Base-by-base conservation (phyloP, 35 echinoderm and acorn worm genomes). In the Chiridota heheva region DNA sequence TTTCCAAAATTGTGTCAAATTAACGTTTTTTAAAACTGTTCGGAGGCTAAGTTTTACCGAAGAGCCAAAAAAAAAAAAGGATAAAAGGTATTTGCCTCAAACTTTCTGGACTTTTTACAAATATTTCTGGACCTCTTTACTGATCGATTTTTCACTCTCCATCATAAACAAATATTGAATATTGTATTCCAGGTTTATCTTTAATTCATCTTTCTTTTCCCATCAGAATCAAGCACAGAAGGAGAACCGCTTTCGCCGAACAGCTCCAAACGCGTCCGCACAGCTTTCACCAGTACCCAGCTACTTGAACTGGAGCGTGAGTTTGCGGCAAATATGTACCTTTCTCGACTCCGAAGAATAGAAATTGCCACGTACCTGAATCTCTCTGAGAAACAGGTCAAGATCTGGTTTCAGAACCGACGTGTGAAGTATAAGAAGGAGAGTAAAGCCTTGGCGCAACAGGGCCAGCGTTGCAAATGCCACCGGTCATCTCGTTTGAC, bases 381-480 rank as follows among this genome's bases (percentile, higher is more conserved):
- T 48, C 81, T 98, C 5, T 91, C 89, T 0, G 95, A 98, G 81
- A 98, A 98, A 77, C 95, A 98, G 72, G 95, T 98, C 30, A 98
- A 98, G 65, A 98, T 98, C 44, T 98, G 95, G 95, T 98, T 98
- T 75, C 95, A 98, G 85, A 98, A 98, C 67, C 80, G 95, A 12
- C 62, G 95, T 12, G 95, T 98, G 27, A 98, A 98, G 46, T 87
- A 98, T 44, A 98, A 98, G 81, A 98, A 98, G 76, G 95, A 98
- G 58, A 80, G 89, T 43, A 96, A 96, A 77, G 81, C 61, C 51
- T 46, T 63, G 29, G 36, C 60, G 6, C 65, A 69, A 70, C 57
- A 80, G 81, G 60, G 85, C 72, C 58, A 90, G 64, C 81, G 90
- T 36, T 98, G 95, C 58, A 83, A 91, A 57, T 98, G 95, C 32